A percentile compares a stretch with the other conserved stretches of the same genome.
These are phyloP conservation scores for Petrocephalus zakoni DNA, from an alignment of 2,113 vertebrate genomes.

Conservation along the genomic window DNA sequence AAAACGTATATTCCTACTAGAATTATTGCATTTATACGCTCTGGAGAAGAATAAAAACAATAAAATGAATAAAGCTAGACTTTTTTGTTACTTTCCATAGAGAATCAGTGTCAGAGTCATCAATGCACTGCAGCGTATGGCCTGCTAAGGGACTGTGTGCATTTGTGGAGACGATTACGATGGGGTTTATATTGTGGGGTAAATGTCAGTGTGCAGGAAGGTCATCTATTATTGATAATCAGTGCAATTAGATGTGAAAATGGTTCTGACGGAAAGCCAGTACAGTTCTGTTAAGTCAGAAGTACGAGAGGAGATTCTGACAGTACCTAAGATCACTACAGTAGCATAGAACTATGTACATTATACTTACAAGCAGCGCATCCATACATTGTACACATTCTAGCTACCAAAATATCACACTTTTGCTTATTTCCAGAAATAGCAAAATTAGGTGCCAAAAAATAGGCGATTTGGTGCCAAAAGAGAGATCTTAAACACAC, in stretches of 20 bases:
- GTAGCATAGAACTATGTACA: conserved; percentile 11
- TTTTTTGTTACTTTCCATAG: conserved; percentile 40
- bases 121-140: not conserved
- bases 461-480: conserved; percentile 3
- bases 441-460: not conserved
- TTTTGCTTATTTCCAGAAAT: not conserved
- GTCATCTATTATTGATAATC: conserved; percentile 11
- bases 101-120: conserved; percentile 49
- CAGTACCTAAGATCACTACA: not conserved
- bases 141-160: not conserved
- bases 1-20: conserved; percentile 62
- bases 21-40: conserved; percentile 80
- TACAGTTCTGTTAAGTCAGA: conserved; percentile 4
- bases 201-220: not conserved
- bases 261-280: not conserved
- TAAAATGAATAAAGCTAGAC: not conserved
- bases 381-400: conserved; percentile 11
- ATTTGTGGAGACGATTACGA: not conserved
- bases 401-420: conserved; percentile 4
- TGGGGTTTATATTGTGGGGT: not conserved
- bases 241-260: conserved; percentile 1
- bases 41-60: conserved; percentile 63
- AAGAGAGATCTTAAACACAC: conserved; percentile 1
- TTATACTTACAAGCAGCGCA: conserved; percentile 7
- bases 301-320: conserved; percentile 7